Evolutionary conservation across 2,888 invertebrate genomes (phyloP), one percentile per base, ranked within the genome.

Genomic region (Ophion slaviceki): DNA sequence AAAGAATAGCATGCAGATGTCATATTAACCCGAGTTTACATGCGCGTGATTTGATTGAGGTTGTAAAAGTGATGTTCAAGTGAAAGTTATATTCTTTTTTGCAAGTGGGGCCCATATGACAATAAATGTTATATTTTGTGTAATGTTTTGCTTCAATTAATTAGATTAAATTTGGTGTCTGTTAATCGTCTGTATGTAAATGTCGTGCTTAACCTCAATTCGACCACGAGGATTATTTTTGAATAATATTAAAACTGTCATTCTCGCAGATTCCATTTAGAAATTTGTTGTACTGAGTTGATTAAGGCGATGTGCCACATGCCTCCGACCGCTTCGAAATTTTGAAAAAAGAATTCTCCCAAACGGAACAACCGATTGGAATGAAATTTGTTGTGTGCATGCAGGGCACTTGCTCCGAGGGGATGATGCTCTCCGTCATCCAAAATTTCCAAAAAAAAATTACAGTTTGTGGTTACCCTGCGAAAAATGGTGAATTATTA

Each of bases 181-280:
- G 64, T 64, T 28, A 64, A 28, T 64, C 64, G 64, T 64, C 11
- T 64, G 64, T 64, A 64, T 64, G 64, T 64, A 64, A 64, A 64
- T 24, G 20, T n/a, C n/a, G n/a, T 53, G 53, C 53, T 53, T 53
- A 53, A 53, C 53, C 53, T 53, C 53, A 53, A 53, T 53, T 53
- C 53, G 53, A 53, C 53, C 53, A 53, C 53, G 17, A 2, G 53
- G 53, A 53, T 53, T 14, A 53, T 53, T 17, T 53, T 53, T 53
- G 53, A 53, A 53, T 53, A 53, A 53, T 53, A 8, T 53, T 53
- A 8, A 53, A 17, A 68, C 7, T 53, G 53, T 53, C 53, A 53
- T 53, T 53, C 17, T 53, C 10, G 53, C 6, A 53, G 53, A 53
- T 53, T 53, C 53, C 53, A 53, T 14, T 53, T 14, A 53, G 53